Evolutionary conservation across 2,113 vertebrate genomes (phyloP), one percentile per base, ranked within the genome.

Genomic region (Forbesichthys agassizii): DNA sequence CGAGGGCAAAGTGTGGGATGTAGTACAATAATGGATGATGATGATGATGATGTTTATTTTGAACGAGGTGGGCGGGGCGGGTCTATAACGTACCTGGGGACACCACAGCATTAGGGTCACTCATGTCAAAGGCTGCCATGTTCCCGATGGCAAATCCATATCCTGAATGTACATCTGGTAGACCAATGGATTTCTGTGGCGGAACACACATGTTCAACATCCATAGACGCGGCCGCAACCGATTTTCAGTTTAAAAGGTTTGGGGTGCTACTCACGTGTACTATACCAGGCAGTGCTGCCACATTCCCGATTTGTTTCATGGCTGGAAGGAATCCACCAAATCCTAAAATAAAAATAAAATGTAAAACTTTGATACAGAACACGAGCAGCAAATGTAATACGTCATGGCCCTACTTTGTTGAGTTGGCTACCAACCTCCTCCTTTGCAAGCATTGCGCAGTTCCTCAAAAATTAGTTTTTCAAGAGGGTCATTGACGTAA

Each of bases 251-350:
- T 52, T 9, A 4, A 14, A 14, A 11, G 49, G 5, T 4, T 52
- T 3, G 1, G 0, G 0, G 8, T 13, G 3, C 7, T 4, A 93
- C 98, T 95, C 83, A 99, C 98, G 0, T 98, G 95, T 14, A 98
- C 87, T 57, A 99, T 99, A 20, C 98, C 98, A 0, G 98, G 98
- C 49, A 99, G 89, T 1, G 98, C 97, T 9, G 97, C 98, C 69
- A 99, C 98, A 12, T 99, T 99, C 11, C 98, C 98, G 36, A 99
- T 99, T 66, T 99, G 98, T 60, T 99, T 99, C 97, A 99, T 96
- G 33, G 98, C 98, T 1, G 98, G 98, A 49, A 99, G 90, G 83
- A 99, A 99, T 1, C 98, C 98, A 11, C 98, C 98, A 0, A 96
- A 84, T 64, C 95, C 98, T 99, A 75, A 51, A 36, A 36, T 48